These are phyloP conservation scores for Alethe castanea DNA, from an alignment of 2,113 vertebrate genomes.

Conservation along the genomic window DNA sequence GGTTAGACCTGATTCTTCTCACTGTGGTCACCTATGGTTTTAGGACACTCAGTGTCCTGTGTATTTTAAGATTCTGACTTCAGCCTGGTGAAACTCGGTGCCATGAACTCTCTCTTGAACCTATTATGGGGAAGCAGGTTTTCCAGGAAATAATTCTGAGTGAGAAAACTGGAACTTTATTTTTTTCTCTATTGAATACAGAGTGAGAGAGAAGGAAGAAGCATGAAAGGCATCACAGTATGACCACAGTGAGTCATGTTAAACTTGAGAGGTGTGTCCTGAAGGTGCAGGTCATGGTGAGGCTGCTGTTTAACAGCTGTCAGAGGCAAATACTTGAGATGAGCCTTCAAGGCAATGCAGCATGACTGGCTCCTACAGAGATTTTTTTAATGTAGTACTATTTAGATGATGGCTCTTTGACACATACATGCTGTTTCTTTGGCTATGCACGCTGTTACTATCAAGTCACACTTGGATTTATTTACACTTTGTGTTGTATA, in stretches of 20 bases:
- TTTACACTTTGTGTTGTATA: not conserved
- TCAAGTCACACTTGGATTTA: not conserved
- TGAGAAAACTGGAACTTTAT: not conserved
- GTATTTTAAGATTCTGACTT: not conserved
- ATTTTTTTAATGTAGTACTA: not conserved
- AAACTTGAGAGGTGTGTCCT: not conserved
- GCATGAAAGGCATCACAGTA: not conserved
- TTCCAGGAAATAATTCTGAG: not conserved
- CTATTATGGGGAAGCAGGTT: not conserved
- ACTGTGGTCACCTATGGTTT: not conserved
- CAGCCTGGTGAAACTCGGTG: not conserved
- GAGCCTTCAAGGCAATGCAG: not conserved
- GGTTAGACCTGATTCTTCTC: not conserved
- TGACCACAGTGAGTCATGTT: not conserved
- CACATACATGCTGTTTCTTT: not conserved
- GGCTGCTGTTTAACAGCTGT: not conserved
- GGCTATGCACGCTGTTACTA: not conserved
- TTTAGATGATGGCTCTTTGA: not conserved
- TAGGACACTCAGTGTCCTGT: not conserved
- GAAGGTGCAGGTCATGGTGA: not conserved
- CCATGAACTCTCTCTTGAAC: not conserved
- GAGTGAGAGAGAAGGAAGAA: not conserved
- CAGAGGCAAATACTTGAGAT: not conserved
- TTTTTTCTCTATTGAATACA: not conserved
- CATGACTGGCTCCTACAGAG: not conserved